Evolutionary conservation across 2,113 vertebrate genomes (phyloP).

Genomic region (Ptilorrhoa leucosticta): DNA sequence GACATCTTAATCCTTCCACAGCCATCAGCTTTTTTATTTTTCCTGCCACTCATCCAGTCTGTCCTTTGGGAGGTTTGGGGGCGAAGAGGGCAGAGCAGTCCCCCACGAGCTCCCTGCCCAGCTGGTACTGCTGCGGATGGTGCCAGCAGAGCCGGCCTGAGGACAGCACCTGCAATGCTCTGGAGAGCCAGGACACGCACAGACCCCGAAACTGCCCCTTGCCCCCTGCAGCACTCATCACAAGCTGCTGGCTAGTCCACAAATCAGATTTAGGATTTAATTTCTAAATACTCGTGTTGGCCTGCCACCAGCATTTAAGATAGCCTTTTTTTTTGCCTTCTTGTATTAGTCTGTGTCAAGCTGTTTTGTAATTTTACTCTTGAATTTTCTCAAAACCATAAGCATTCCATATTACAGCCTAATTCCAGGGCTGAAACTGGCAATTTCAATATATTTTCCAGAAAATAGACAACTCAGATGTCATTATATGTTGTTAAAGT

Average conservation of each 20-base stretch:
- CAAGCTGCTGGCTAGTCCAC: background rate
- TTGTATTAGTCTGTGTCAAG: background rate
- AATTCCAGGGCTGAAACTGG: background rate
- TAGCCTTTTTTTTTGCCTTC: background rate
- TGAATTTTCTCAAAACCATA: slow-evolving; percentile 26
- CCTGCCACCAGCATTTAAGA: background rate
- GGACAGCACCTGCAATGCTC: background rate
- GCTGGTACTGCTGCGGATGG: rapidly evolving
- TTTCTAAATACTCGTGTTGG: background rate
- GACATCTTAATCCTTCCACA: background rate
- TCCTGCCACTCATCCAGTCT: rapidly evolving
- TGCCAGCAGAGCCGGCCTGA: rapidly evolving
- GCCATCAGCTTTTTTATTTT: background rate
- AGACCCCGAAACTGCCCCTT: rapidly evolving
- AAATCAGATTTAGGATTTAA: background rate
- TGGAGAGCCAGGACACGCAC: rapidly evolving
- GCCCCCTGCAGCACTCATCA: background rate
- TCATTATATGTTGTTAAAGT: background rate
- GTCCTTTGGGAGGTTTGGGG: rapidly evolving
- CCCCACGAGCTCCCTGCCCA: rapidly evolving
- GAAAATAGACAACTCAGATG: background rate
- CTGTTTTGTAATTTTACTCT: background rate
- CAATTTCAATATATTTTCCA: background rate
- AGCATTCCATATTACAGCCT: background rate
- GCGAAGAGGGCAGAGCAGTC: rapidly evolving